Evolutionary conservation across 2,888 invertebrate species (phyloP), one percentile per base, ranked within the genome.

Genomic region (Clunio marinus): DNA sequence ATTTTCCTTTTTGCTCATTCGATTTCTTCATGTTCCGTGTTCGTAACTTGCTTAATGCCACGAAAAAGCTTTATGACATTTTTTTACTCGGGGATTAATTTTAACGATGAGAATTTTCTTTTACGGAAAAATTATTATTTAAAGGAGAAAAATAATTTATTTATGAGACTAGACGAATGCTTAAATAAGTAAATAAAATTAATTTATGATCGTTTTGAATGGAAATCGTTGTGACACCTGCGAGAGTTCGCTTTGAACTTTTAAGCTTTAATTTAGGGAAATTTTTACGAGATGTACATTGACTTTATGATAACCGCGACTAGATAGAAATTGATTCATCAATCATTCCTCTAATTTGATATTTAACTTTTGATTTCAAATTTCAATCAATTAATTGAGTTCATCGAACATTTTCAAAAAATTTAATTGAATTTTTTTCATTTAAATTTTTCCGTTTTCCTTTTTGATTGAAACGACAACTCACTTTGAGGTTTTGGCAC

Each of bases 401-500:
- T n/a, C n/a, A n/a, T n/a, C n/a, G n/a, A n/a, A n/a, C n/a, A n/a
- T n/a, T n/a, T n/a, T n/a, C n/a, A n/a, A n/a, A 13, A 13, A 25
- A 22, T 20, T 57, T 10, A 22, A 51, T 57, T 57, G 57, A 15
- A 25, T 25, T 27, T 55, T 7, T 22, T 13, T 10, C 28, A 37
- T 15, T 60, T 24, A 41, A 28, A 24, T 63, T 45, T n/a, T n/a
- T n/a, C n/a, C n/a, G n/a, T n/a, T n/a, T n/a, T n/a, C n/a, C 17
- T 7, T 51, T 32, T 13, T 22, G 22, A 7, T 51, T 7, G 32
- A 32, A 32, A 32, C 4, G 8, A 57, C 10, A 70, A 80, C 87
- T 85, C 78, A 92, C 95, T 90, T 78, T 89, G 83, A 73, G 96
- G 93, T 81, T 96, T 96, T 62, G 96, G 94, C 72, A 94, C 91